A percentile compares a stretch with the other conserved stretches of the same genome.
These are phyloP conservation scores for Neria commutata DNA, from an alignment of 2,888 invertebrate species.

Conservation along the genomic window DNA sequence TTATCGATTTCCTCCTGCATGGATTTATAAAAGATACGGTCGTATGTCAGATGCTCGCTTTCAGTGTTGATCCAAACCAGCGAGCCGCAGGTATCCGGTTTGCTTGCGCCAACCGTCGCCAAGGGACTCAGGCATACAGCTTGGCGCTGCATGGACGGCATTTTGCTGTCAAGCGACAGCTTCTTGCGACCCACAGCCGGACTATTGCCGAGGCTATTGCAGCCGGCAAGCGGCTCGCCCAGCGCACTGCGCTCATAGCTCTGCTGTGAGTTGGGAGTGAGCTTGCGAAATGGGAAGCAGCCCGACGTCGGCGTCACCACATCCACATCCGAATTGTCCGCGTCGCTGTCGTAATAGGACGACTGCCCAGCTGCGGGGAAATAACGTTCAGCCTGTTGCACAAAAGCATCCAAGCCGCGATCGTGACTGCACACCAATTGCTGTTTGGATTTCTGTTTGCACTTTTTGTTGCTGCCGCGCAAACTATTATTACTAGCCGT, in stretches of 20 bases:
- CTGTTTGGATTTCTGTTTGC: slow-evolving; percentile 21
- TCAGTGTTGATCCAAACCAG: slow-evolving; percentile 36
- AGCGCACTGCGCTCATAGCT: slow-evolving; percentile 19
- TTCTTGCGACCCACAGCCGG: slow-evolving; percentile 56
- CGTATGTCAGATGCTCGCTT: slow-evolving; percentile 58
- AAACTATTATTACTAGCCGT: no score
- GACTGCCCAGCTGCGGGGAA: slow-evolving; percentile 3
- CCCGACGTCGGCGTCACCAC: slow-evolving; percentile 45
- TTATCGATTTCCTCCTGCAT: slow-evolving; percentile 56
- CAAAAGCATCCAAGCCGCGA: slow-evolving; percentile 50
- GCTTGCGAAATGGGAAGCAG: slow-evolving; percentile 54
- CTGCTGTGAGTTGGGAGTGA: slow-evolving; percentile 22
- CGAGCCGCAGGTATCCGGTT: no score
- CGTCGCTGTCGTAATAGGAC: slow-evolving; percentile 20
- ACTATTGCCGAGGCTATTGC: slow-evolving; percentile 51
- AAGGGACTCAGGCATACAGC: slow-evolving; percentile 14
- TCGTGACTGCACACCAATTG: slow-evolving; percentile 55
- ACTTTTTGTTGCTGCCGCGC: slow-evolving; percentile 26
- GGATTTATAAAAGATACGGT: slow-evolving; percentile 57
- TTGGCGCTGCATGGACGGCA: slow-evolving; percentile 35
- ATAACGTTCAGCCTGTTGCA: slow-evolving; percentile 3
- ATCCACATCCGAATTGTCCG: slow-evolving; percentile 47
- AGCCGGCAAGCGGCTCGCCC: slow-evolving; percentile 33
- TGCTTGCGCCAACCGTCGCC: slow-evolving; percentile 14
- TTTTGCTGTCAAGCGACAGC: slow-evolving; percentile 58